Conservation (phyloP, 2,797 vertebrate species). For the Buphagus erythrorhynchus region DNA sequence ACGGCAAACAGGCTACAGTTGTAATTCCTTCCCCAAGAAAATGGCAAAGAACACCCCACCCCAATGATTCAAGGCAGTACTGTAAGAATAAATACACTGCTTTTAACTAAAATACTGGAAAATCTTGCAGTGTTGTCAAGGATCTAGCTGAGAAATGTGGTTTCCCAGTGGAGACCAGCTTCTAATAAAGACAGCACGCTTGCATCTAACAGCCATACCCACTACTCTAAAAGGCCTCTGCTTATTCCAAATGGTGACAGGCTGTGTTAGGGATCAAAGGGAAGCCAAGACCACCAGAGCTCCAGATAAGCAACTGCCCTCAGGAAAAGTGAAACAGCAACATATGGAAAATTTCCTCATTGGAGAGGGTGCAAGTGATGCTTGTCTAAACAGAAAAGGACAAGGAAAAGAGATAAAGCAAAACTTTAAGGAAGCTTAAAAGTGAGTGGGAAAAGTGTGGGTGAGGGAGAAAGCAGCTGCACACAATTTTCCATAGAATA, state of each 20-base stretch:
- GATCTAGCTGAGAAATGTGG: not conserved
- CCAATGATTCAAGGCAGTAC: not conserved
- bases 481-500: not conserved
- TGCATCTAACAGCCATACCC: not conserved
- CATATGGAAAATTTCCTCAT: not conserved
- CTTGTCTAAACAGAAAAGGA: not conserved
- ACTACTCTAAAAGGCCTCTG: not conserved
- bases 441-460: not conserved
- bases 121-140: not conserved
- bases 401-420: not conserved
- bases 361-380: not conserved
- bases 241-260: not conserved
- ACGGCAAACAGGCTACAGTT: not conserved
- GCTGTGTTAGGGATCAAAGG: not conserved
- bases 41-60: not conserved
- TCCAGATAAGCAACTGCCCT: not conserved
- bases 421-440: not conserved
- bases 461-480: not conserved
- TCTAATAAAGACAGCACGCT: not conserved
- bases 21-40: not conserved
- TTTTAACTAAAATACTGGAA: not conserved
- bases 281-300: not conserved
- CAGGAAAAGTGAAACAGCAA: not conserved
- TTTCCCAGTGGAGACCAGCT: not conserved
- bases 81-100: not conserved